These are phyloP conservation scores for Sarotherodon lohbergeri DNA, from an alignment of 2,113 vertebrate genomes.

Conservation along the genomic window DNA sequence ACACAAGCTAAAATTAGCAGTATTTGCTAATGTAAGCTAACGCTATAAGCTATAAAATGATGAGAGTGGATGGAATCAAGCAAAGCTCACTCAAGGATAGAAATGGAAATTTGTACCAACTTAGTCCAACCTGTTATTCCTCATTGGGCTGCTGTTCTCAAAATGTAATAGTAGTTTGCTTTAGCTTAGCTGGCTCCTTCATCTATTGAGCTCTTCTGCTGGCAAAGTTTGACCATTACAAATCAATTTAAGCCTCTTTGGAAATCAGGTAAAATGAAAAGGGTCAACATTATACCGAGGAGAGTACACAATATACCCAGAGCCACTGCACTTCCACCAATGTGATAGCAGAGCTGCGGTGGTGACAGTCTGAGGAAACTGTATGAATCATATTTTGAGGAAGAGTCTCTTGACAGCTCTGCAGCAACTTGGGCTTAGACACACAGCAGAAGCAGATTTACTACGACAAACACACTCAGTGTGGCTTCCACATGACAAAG, in stretches of 20 bases:
- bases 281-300: constrained; percentile 15
- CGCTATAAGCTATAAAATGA: background rate
- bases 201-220: background rate
- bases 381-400: constrained; percentile 41
- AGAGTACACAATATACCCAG: background rate
- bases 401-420: constrained; percentile 7
- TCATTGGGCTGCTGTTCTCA: background rate
- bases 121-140: background rate
- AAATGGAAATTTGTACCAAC: background rate
- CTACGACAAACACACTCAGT: constrained; percentile 8
- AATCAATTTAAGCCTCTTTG: background rate
- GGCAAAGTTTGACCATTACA: background rate
- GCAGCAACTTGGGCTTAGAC: background rate
- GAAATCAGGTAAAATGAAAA: constrained; percentile 11
- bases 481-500: background rate
- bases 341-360: background rate
- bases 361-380: constrained; percentile 42
- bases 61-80: background rate
- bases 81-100: background rate
- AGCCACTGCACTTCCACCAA: constrained; percentile 4
- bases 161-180: background rate
- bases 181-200: background rate
- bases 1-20: background rate
- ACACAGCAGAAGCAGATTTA: constrained; percentile 27
- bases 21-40: background rate